Evolutionary conservation across 2,113 vertebrate genomes (phyloP).

Genomic region (Gasterosteus aculeatus): DNA sequence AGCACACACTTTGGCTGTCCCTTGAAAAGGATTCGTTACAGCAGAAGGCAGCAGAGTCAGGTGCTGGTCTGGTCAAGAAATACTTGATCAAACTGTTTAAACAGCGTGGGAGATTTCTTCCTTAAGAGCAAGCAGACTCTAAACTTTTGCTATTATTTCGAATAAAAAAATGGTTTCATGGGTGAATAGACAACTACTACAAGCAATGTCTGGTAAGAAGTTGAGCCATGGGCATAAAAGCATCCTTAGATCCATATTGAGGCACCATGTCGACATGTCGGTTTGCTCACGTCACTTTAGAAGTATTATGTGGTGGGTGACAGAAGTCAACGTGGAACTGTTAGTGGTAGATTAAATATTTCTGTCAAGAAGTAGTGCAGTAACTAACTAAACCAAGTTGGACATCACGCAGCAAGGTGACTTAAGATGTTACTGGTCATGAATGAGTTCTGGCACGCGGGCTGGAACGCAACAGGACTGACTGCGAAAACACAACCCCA

Average conservation of each 20-base stretch:
- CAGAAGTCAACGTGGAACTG: not conserved
- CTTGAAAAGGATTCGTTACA: not conserved
- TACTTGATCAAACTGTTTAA: not conserved
- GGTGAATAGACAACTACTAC: not conserved
- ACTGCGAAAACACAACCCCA: slow-evolving; percentile 53
- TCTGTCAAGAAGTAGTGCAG: not conserved
- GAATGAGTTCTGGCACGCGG: slow-evolving; percentile 28
- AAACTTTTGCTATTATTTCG: too few species aligned
- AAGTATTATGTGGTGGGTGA: not conserved
- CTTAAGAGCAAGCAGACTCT: not conserved
- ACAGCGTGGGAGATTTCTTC: not conserved
- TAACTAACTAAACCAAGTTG: not conserved
- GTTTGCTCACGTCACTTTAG: not conserved
- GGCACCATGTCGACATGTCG: not conserved
- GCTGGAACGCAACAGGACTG: slow-evolving; percentile 35
- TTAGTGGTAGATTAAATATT: not conserved
- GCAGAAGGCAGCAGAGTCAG: not conserved
- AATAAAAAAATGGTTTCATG: not conserved
- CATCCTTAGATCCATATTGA: not conserved
- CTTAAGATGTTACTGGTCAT: slow-evolving; percentile 8
- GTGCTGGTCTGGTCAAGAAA: not conserved
- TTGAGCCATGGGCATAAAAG: not conserved
- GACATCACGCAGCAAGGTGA: slow-evolving; percentile 19
- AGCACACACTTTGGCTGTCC: not conserved
- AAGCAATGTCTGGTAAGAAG: not conserved